These are phyloP conservation scores for Muscicapa comitata DNA, from an alignment of 2,797 vertebrate species.

Conservation along the genomic window DNA sequence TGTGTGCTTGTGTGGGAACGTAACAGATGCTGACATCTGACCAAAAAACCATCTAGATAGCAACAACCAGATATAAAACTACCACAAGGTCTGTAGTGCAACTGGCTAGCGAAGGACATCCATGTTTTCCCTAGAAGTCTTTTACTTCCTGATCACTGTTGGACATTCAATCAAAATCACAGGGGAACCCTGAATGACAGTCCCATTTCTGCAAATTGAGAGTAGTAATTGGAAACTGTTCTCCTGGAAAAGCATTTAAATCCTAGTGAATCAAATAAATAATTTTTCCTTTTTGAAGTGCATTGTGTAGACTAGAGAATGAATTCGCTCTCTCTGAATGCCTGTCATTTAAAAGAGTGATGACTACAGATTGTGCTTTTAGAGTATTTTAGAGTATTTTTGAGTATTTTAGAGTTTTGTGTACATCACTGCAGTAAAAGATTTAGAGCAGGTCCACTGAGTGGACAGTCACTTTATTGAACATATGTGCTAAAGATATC, in stretches of 20 bases:
- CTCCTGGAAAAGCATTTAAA: constrained; percentile 5
- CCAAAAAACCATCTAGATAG: neutral
- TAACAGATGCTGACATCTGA: neutral
- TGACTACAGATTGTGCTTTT: neutral
- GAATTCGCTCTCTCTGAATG: neutral
- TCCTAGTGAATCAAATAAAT: neutral
- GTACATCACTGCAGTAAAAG: neutral
- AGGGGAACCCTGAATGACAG: neutral
- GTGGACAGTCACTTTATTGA: neutral
- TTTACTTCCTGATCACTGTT: neutral
- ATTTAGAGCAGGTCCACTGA: neutral
- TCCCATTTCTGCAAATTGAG: neutral
- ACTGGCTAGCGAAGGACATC: neutral
- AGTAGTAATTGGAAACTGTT: constrained; percentile 8
- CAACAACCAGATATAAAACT: neutral
- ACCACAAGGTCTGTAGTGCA: neutral
- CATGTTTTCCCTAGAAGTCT: neutral
- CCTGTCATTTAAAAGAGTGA: neutral
- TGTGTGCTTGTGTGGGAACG: neutral
- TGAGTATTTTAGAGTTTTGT: neutral
- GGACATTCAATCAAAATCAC: neutral
- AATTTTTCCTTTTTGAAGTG: neutral
- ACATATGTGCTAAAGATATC: neutral
- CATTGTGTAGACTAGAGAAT: neutral
- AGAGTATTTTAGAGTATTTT: neutral